Conservation (phyloP, 2,888 invertebrate genomes). For the Drosophila peninsularis region DNA sequence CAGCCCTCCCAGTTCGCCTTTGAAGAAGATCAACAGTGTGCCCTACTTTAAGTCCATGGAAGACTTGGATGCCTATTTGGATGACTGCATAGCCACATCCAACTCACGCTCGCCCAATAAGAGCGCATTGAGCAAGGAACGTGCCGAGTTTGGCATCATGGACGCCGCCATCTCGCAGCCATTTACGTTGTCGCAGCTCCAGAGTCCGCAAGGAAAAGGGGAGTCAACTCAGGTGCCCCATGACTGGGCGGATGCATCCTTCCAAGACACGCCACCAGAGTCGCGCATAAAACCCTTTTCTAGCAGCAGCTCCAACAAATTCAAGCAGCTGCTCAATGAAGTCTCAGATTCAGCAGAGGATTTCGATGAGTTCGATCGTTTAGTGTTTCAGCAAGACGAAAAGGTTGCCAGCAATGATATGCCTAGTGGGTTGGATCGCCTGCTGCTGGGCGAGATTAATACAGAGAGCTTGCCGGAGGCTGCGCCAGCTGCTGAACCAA, state of each 20-base stretch:
- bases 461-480: conserved; percentile 11
- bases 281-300: conserved; percentile 62
- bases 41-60: conserved; percentile 56
- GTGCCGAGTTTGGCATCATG: conserved; percentile 80
- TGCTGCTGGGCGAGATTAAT: conserved; percentile 76
- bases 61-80: conserved; percentile 55
- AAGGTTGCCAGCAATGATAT: conserved; percentile 23
- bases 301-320: conserved; percentile 59
- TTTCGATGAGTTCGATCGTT: conserved; percentile 81
- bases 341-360: conserved; percentile 44
- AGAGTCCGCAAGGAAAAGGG: conserved; percentile 25
- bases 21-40: conserved; percentile 28
- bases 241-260: conserved; percentile 76
- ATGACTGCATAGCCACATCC: conserved; percentile 11
- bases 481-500: background rate
- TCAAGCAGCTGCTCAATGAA: conserved; percentile 58
- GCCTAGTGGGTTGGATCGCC: conserved; percentile 77
- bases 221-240: conserved; percentile 43
- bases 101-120: conserved; percentile 61
- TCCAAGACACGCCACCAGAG: conserved; percentile 67
- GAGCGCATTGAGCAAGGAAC: conserved; percentile 67
- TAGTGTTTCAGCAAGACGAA: conserved; percentile 55
- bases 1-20: conserved; percentile 5
- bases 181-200: conserved; percentile 52
- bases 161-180: conserved; percentile 71